Percentiles rank a stretch among this genome's conserved stretches.
Evolutionary conservation across 2,113 vertebrate species (phyloP).

Genomic region (Pao palembangensis): DNA sequence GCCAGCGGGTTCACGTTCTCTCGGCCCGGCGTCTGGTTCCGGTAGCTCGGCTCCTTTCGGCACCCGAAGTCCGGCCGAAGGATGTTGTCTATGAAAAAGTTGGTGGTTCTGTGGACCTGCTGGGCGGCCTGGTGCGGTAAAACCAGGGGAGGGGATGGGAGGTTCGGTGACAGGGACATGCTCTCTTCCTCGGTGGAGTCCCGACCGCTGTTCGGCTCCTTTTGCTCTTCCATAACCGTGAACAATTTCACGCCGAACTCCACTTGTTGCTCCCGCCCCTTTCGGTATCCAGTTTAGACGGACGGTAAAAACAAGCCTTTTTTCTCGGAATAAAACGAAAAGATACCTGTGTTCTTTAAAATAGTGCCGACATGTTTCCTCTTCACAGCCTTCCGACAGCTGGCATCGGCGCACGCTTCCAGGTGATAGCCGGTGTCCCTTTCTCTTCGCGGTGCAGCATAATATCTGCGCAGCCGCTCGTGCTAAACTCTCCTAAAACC

Average conservation of each 20-base stretch:
- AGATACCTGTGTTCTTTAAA: constrained; percentile 36
- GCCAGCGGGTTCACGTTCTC: constrained; percentile 82
- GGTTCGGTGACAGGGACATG: constrained; percentile 81
- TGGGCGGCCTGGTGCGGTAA: constrained; percentile 80
- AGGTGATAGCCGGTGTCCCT: constrained; percentile 69
- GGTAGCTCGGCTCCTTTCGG: constrained; percentile 80
- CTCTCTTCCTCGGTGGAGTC: constrained; percentile 84
- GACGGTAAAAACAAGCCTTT: constrained; percentile 34
- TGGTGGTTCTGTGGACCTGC: constrained; percentile 86
- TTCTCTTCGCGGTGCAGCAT: constrained; percentile 60
- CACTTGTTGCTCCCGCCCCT: constrained; percentile 73
- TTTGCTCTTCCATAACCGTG: constrained; percentile 80
- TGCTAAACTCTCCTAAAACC: constrained; percentile 85
- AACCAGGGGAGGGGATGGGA: constrained; percentile 74
- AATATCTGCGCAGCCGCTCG: constrained; percentile 84
- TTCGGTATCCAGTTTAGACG: constrained; percentile 61
- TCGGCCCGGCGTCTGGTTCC: constrained; percentile 79
- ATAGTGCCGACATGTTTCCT: constrained; percentile 50
- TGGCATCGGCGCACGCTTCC: constrained; percentile 70
- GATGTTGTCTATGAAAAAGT: constrained; percentile 97
- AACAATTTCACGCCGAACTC: constrained; percentile 66
- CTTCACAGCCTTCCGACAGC: constrained; percentile 56
- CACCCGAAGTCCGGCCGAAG: constrained; percentile 93
- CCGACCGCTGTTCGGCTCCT: constrained; percentile 74
- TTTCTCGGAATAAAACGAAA: background rate